Percentiles rank a stretch among this genome's conserved stretches.
These are phyloP conservation scores for Spondyliosoma cantharus DNA, from an alignment of 2,797 vertebrate genomes.

Conservation along the genomic window DNA sequence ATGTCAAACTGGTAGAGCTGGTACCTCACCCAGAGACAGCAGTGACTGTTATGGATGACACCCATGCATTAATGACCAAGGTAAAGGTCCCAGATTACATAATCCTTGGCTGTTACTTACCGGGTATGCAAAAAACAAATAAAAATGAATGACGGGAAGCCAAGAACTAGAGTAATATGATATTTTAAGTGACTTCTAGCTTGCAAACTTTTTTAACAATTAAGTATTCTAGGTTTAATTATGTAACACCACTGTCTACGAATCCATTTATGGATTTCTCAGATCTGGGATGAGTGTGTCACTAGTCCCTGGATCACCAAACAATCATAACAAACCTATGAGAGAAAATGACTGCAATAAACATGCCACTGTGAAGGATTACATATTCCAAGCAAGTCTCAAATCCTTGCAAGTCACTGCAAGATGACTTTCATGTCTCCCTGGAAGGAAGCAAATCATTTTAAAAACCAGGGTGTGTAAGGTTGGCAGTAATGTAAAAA, in stretches of 20 bases:
- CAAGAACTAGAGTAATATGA: not conserved
- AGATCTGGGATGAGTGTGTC: not conserved
- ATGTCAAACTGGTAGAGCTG: conserved; percentile 94
- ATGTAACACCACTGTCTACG: not conserved
- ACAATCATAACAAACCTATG: not conserved
- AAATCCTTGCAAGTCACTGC: conserved; percentile 1
- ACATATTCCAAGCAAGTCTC: too few relatives aligned
- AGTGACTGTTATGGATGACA: conserved; percentile 83
- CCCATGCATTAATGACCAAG: conserved; percentile 89
- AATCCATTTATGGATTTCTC: not conserved
- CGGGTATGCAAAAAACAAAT: not conserved
- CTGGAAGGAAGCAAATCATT: not conserved
- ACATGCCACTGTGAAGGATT: not conserved
- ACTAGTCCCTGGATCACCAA: not conserved
- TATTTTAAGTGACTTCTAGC: not conserved
- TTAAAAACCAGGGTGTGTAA: not conserved
- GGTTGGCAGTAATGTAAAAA: not conserved
- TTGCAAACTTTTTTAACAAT: not conserved
- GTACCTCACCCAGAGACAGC: conserved; percentile 94
- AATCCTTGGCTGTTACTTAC: not conserved
- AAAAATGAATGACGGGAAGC: not conserved
- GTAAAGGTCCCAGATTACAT: conserved; percentile 35
- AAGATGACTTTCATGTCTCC: not conserved
- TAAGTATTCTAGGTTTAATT: not conserved
- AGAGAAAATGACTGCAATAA: not conserved